These are phyloP conservation scores for Triplophysa siluroides DNA, from an alignment of 2,113 vertebrate species.

Conservation along the genomic window DNA sequence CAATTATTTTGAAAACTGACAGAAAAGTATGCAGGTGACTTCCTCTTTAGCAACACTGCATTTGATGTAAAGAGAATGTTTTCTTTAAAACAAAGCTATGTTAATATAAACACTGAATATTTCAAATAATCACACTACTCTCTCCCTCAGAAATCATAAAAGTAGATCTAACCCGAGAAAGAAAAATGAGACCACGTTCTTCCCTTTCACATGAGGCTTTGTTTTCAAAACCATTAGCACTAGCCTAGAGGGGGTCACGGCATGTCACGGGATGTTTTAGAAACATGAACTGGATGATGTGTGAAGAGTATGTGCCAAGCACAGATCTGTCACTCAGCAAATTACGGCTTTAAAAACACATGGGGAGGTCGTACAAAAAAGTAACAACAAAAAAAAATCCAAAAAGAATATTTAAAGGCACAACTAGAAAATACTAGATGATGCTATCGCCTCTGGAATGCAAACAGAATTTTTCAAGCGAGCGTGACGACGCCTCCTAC, in stretches of 20 bases:
- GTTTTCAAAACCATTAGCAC: constrained; percentile 23
- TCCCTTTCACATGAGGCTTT: background rate
- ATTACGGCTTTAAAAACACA: constrained; percentile 7
- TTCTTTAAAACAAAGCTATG: no score
- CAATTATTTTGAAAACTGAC: no score
- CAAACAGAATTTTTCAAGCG: constrained; percentile 10
- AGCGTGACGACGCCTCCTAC: constrained; percentile 32
- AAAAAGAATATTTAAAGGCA: background rate
- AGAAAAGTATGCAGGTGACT: no score
- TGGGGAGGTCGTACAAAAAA: background rate
- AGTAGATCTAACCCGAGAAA: no score
- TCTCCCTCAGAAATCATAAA: background rate
- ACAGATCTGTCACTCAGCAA: constrained; percentile 27
- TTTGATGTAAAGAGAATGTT: no score
- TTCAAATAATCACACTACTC: no score
- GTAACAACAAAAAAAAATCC: background rate
- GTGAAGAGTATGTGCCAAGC: background rate
- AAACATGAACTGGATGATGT: background rate
- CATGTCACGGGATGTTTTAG: background rate
- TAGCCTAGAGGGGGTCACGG: background rate
- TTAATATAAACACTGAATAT: no score
- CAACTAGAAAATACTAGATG: background rate
- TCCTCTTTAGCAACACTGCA: no score
- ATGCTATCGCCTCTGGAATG: constrained; percentile 34
- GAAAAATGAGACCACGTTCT: background rate